Evolutionary conservation across 2,113 vertebrate genomes (phyloP).

Genomic region (Prunella fulvescens): DNA sequence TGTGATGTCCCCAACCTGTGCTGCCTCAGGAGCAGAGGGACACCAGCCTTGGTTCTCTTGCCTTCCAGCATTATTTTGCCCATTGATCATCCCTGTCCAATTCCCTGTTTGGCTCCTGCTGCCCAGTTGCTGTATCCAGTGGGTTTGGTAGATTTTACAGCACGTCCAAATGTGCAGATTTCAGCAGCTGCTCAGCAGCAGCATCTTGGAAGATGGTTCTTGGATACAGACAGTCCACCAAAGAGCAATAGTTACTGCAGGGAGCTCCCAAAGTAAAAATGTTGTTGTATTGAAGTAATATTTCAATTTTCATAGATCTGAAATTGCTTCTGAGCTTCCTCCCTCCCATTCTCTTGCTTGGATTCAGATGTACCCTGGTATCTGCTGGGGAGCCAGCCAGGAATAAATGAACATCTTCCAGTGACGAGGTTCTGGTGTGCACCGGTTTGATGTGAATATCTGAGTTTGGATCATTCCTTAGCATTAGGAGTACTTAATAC

Average conservation of each 20-base stretch:
- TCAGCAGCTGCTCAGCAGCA: not conserved
- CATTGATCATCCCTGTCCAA: not conserved
- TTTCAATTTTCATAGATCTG: constrained; percentile 22
- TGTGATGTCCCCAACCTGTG: not conserved
- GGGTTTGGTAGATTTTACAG: not conserved
- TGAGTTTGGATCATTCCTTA: not conserved
- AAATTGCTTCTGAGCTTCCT: constrained; percentile 30
- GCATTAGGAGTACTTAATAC: not conserved
- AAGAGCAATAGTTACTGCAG: not conserved
- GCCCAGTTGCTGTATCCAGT: not conserved
- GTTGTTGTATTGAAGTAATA: not conserved
- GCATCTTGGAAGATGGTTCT: not conserved
- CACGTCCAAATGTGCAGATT: not conserved
- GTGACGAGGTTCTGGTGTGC: not conserved
- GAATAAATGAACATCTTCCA: constrained; percentile 14
- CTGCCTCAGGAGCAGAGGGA: not conserved
- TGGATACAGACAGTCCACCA: not conserved
- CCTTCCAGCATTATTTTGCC: not conserved
- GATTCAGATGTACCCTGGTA: constrained; percentile 43
- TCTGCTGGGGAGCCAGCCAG: constrained; percentile 50
- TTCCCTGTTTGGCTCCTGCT: not conserved
- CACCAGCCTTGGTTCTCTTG: not conserved
- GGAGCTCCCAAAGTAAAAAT: not conserved
- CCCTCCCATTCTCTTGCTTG: constrained; percentile 26
- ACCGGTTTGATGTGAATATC: not conserved